A percentile compares a stretch with the other conserved stretches of the same genome.
Evolutionary conservation across 2,888 invertebrate species (phyloP).

Genomic region (Bimastos eiseni): DNA sequence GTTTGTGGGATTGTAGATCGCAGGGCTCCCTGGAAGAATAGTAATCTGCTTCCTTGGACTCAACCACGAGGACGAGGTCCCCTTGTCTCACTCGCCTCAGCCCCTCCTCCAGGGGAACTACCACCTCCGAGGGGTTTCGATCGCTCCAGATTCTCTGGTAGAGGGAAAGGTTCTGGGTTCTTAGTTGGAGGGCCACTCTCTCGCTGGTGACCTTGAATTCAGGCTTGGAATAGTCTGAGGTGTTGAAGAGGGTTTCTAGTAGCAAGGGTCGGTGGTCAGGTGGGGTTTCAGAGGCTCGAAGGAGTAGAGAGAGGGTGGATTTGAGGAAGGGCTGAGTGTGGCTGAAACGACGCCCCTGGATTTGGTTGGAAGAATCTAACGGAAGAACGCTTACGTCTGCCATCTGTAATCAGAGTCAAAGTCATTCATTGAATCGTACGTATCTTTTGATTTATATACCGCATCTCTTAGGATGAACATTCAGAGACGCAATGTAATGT

Average conservation of each 20-base stretch:
- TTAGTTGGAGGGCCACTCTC: slow-evolving; percentile 14
- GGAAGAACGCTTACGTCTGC: slow-evolving; percentile 8
- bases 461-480: too few species aligned
- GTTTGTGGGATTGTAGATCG: slow-evolving; percentile 37
- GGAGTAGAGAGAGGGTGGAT: slow-evolving; percentile 37
- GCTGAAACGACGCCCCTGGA: slow-evolving; percentile 19
- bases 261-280: background rate
- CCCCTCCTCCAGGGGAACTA: slow-evolving; percentile 31
- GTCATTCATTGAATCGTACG: too few species aligned
- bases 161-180: background rate
- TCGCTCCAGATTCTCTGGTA: slow-evolving; percentile 23
- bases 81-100: slow-evolving; percentile 34
- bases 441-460: too few species aligned
- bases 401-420: background rate
- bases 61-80: slow-evolving; percentile 36
- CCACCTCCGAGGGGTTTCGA: background rate
- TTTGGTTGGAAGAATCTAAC: background rate
- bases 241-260: background rate
- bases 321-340: slow-evolving; percentile 38
- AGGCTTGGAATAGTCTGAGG: slow-evolving; percentile 31
- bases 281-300: slow-evolving; percentile 23
- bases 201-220: slow-evolving; percentile 31
- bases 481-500: too few species aligned
- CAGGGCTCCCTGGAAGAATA: slow-evolving; percentile 36
- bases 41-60: slow-evolving; percentile 36